Evolutionary conservation across 2,797 vertebrate species (phyloP).

Genomic region (Mus caroli): DNA sequence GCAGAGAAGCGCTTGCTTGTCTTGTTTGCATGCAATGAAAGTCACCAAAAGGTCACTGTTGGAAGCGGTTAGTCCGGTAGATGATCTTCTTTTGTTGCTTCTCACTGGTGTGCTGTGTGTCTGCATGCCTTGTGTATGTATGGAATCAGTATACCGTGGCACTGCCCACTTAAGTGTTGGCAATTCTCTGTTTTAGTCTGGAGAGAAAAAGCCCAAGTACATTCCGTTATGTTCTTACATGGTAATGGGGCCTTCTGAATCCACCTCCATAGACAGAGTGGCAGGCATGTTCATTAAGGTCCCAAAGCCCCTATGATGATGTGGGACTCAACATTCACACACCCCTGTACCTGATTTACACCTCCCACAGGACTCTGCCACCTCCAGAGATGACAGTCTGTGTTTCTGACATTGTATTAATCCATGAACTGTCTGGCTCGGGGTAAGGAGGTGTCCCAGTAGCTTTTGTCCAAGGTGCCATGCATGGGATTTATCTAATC

Average conservation of each 20-base stretch:
- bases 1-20: slow-evolving; percentile 65
- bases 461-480: not conserved
- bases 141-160: too few species aligned
- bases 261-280: not conserved
- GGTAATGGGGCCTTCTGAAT: not conserved
- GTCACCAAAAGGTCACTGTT: slow-evolving; percentile 56
- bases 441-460: not conserved
- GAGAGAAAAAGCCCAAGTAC: not conserved
- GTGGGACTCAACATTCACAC: not conserved
- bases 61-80: slow-evolving; percentile 58
- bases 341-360: not conserved
- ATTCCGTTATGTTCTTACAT: too few species aligned
- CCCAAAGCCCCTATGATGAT: not conserved
- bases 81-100: not conserved
- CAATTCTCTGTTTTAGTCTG: not conserved
- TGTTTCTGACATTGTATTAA: not conserved
- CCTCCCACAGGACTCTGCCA: not conserved
- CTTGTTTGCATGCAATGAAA: slow-evolving; percentile 64
- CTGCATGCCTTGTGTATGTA: not conserved
- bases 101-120: not conserved
- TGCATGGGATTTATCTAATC: rapidly evolving
- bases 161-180: not conserved
- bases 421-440: not conserved
- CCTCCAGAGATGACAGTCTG: not conserved
- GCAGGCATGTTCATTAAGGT: not conserved